Evolutionary conservation across 2,113 vertebrate species (phyloP), one percentile per base, ranked within the genome.

Genomic region (Sebastes fasciatus): DNA sequence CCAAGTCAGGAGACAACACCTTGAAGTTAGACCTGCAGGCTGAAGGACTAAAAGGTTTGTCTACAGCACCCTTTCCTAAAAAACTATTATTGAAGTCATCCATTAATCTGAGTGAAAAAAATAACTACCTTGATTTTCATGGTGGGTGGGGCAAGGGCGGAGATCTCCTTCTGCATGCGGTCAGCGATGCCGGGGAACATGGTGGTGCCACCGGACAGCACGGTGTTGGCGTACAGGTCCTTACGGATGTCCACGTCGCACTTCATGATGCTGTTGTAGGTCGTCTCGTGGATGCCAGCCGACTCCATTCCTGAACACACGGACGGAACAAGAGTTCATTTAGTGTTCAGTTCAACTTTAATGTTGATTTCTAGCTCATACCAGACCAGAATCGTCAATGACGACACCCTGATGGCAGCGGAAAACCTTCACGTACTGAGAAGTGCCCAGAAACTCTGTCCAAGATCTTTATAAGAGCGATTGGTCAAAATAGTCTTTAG

Each of bases 251-350:
- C 98, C n/a, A 99, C 98, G 68, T 99, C 98, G 0, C 98, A 99
- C 94, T 99, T 99, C 98, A 99, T 99, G 95, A 99, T 99, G 94
- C 97, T 98, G 93, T 99, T 99, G 92, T 97, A 99, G 69, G 98
- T 98, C 19, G 97, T 99, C 94, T 99, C 97, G 5, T 99, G 98
- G 91, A 99, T 95, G 26, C 98, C 98, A 14, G 95, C 95, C 1
- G 98, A 98, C 85, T 99, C 98, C 97, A 98, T 98, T 42, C 98
- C 98, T 99, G 77, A 54, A 2, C 4, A 71, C 21, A 61, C 26
- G 26, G 17, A 45, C 1, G 6, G 2, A 61, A 9, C 19, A 0
- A 67, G 23, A 43, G 26, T 12, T 57, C 46, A 69, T 5, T 40
- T 46, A 46, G 19, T 77, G 42, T n/a, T 46, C 26, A 26, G 26